Evolutionary conservation across 2,888 invertebrate genomes (phyloP).

Genomic region (Yponomeuta evonymella): DNA sequence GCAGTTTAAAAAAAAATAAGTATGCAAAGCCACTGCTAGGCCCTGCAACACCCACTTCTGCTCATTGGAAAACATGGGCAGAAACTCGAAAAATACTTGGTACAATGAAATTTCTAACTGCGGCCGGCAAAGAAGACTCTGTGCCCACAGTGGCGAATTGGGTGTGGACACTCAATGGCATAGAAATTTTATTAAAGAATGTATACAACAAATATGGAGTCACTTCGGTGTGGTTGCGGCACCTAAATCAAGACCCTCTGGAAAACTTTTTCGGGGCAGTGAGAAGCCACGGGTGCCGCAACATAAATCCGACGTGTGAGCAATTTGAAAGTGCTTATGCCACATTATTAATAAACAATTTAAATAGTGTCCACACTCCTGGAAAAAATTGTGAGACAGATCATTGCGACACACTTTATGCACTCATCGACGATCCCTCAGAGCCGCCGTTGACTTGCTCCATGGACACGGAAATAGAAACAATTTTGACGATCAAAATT

Average conservation of each 20-base stretch:
- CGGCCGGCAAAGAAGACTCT: slow-evolving; percentile 5
- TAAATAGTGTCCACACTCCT: not conserved
- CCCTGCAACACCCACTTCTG: not conserved
- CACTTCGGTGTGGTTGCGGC: slow-evolving; percentile 27
- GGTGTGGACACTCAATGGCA: slow-evolving; percentile 17
- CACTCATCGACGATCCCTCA: not conserved
- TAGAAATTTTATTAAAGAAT: slow-evolving; percentile 18
- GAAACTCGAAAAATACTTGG: slow-evolving; percentile 3
- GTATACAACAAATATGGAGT: slow-evolving; percentile 19
- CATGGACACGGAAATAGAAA: too few relatives aligned
- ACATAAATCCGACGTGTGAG: slow-evolving; percentile 4
- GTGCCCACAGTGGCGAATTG: slow-evolving; percentile 26
- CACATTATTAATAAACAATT: not conserved
- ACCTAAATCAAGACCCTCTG: slow-evolving; percentile 29
- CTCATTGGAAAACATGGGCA: slow-evolving; percentile 5
- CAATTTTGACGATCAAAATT: too few relatives aligned
- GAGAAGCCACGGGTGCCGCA: slow-evolving; percentile 25
- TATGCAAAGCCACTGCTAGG: not conserved
- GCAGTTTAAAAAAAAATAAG: not conserved
- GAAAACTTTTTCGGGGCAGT: slow-evolving; percentile 29
- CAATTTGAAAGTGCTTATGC: not conserved
- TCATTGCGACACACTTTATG: not conserved
- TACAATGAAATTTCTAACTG: slow-evolving; percentile 23
- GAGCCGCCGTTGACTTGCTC: not conserved
- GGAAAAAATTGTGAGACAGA: not conserved